phyloP scores from a whole-genome alignment of 2,888 invertebrate species.

The Napeogenes inachia region DNA sequence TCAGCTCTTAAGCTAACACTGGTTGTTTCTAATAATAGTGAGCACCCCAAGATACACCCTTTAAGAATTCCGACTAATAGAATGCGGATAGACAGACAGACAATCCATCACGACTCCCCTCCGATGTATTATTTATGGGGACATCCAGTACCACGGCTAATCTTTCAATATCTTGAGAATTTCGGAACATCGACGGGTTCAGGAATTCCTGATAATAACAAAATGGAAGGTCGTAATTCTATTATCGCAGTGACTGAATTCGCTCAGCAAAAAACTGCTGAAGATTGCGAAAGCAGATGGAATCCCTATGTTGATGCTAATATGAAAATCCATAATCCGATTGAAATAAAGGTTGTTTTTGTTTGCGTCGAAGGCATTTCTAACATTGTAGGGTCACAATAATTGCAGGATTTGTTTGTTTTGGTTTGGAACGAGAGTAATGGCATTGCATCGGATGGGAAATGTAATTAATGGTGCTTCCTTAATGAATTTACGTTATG shows the following conservation, averaged over 20 bases:
- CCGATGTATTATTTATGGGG: slow-evolving; percentile 76
- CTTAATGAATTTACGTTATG: slow-evolving; percentile 72
- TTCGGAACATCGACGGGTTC: slow-evolving; percentile 59
- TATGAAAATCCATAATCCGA: slow-evolving; percentile 32
- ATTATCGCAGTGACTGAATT: slow-evolving; percentile 43
- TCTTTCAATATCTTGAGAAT: slow-evolving; percentile 77
- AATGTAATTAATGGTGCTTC: slow-evolving; percentile 67
- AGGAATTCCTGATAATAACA: slow-evolving; percentile 34
- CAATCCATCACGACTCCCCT: slow-evolving; percentile 72
- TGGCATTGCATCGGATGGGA: slow-evolving; percentile 61
- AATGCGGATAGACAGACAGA: slow-evolving; percentile 71
- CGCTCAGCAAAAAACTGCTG: slow-evolving; percentile 35
- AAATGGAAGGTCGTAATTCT: slow-evolving; percentile 34
- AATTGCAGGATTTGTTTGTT: slow-evolving; percentile 75
- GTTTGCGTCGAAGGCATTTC: slow-evolving; percentile 17
- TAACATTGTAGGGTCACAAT: slow-evolving; percentile 53
- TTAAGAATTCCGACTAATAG: slow-evolving; percentile 75
- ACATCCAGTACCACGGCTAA: slow-evolving; percentile 71
- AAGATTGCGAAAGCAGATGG: slow-evolving; percentile 42
- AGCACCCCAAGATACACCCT: slow-evolving; percentile 67
- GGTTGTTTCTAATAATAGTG: slow-evolving; percentile 65
- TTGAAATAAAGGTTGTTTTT: slow-evolving; percentile 31
- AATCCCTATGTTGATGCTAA: slow-evolving; percentile 40
- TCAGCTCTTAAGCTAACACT: slow-evolving; percentile 69
- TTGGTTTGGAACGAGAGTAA: slow-evolving; percentile 67